phyloP scores from a whole-genome alignment of 2,888 invertebrate species.

The Scaptomyza parva region DNA sequence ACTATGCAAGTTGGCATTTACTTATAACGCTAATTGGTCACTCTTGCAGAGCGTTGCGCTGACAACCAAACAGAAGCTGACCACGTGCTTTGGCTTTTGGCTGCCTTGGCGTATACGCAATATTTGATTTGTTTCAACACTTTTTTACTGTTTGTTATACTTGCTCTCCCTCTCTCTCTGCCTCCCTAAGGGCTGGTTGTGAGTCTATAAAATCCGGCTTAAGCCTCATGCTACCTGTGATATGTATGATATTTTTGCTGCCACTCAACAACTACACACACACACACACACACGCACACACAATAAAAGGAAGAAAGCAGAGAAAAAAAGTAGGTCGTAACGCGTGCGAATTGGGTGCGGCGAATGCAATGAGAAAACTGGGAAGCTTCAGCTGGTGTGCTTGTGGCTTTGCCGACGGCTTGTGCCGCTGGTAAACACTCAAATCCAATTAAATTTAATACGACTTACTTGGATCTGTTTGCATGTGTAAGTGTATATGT shows the following conservation, averaged over 20 bases:
- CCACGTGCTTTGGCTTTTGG: slow-evolving; percentile 48
- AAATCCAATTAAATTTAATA: slow-evolving; percentile 81
- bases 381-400: slow-evolving; percentile 64
- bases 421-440: slow-evolving; percentile 78
- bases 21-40: slow-evolving; percentile 68
- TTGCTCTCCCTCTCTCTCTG: background rate
- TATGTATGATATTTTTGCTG: slow-evolving; percentile 71
- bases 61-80: slow-evolving; percentile 56
- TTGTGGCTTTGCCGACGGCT: slow-evolving; percentile 76
- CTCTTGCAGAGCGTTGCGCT: slow-evolving; percentile 54
- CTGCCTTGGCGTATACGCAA: slow-evolving; percentile 70
- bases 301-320: background rate
- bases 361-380: slow-evolving; percentile 31
- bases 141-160: slow-evolving; percentile 24
- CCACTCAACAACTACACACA: slow-evolving; percentile 52
- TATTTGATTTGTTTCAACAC: slow-evolving; percentile 58
- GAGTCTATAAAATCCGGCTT: slow-evolving; percentile 77
- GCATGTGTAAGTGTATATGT: slow-evolving; percentile 25
- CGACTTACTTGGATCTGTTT: slow-evolving; percentile 75
- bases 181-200: slow-evolving; percentile 21
- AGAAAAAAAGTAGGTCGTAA: slow-evolving; percentile 59
- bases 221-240: slow-evolving; percentile 72
- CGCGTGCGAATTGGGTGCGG: slow-evolving; percentile 43
- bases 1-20: slow-evolving; percentile 24
- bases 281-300: slow-evolving; percentile 16